These are phyloP conservation scores for Noctuana brunneofusca DNA, from an alignment of 2,888 invertebrate genomes.

Conservation along the genomic window DNA sequence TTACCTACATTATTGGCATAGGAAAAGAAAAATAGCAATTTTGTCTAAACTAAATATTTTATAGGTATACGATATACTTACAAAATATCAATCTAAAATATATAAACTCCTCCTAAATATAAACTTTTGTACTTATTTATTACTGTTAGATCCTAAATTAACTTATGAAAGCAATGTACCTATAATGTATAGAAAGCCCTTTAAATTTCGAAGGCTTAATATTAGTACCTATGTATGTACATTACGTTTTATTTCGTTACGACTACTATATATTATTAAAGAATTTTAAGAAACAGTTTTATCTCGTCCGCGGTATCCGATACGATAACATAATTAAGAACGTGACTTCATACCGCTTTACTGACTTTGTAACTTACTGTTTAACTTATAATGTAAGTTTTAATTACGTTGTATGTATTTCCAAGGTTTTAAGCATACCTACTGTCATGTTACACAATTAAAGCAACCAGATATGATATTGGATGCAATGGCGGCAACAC, in stretches of 20 bases:
- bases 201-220: too few relatives aligned
- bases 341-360: constrained; percentile 29
- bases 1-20: too few relatives aligned
- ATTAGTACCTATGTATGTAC: neutral
- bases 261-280: neutral
- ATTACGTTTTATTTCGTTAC: constrained; percentile 3
- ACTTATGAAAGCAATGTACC: too few relatives aligned
- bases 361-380: constrained; percentile 22
- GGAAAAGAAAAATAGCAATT: too few relatives aligned
- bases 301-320: constrained; percentile 24
- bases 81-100: too few relatives aligned
- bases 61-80: too few relatives aligned
- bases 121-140: too few relatives aligned
- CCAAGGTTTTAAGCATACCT: constrained; percentile 21
- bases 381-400: constrained; percentile 25
- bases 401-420: constrained; percentile 11
- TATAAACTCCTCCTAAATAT: too few relatives aligned
- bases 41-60: too few relatives aligned
- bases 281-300: constrained; percentile 12
- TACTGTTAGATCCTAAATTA: too few relatives aligned
- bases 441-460: constrained; percentile 29
- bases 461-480: constrained; percentile 1
- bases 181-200: too few relatives aligned
- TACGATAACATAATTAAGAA: constrained; percentile 31
- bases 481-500: neutral